These are phyloP conservation scores for Hirtodrosophila alboralis DNA, from an alignment of 2,888 invertebrate genomes.

Conservation along the genomic window DNA sequence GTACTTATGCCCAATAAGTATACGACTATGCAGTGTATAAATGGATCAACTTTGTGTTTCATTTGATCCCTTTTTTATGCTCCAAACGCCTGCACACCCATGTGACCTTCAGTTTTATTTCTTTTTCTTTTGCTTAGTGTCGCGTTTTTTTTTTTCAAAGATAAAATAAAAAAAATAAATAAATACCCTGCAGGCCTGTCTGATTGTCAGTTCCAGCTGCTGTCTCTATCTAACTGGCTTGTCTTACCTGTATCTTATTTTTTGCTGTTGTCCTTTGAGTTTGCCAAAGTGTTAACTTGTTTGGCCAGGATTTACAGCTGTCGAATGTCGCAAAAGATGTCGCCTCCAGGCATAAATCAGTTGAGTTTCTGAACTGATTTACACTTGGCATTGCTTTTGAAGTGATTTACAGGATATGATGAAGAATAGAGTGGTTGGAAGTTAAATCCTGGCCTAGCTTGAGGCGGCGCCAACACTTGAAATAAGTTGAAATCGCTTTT, in stretches of 20 bases:
- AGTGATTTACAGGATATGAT: constrained; percentile 26
- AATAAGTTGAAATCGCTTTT: constrained; percentile 11
- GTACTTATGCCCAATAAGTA: no score
- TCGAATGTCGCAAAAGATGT: constrained; percentile 44
- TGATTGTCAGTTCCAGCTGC: constrained; percentile 35
- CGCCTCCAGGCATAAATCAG: constrained; percentile 65
- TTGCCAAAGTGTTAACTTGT: constrained; percentile 65
- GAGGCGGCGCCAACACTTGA: constrained; percentile 34
- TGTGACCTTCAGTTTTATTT: constrained; percentile 9
- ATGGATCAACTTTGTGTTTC: no score
- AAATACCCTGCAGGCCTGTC: constrained; percentile 53
- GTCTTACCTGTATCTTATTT: constrained; percentile 11
- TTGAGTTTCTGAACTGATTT: constrained; percentile 64
- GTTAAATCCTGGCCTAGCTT: constrained; percentile 37
- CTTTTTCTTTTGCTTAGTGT: neutral
- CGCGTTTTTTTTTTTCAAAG: neutral
- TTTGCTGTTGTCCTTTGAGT: constrained; percentile 5
- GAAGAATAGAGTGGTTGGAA: neutral
- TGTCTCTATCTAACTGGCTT: constrained; percentile 21
- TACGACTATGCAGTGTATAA: no score
- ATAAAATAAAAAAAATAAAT: no score
- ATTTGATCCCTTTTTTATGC: constrained; percentile 25
- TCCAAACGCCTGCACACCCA: constrained; percentile 12
- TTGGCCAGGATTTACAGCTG: constrained; percentile 70
- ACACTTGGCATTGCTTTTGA: constrained; percentile 51